These are phyloP conservation scores for Polypterus bichir DNA, from an alignment of 2,113 vertebrate genomes.

Conservation along the genomic window DNA sequence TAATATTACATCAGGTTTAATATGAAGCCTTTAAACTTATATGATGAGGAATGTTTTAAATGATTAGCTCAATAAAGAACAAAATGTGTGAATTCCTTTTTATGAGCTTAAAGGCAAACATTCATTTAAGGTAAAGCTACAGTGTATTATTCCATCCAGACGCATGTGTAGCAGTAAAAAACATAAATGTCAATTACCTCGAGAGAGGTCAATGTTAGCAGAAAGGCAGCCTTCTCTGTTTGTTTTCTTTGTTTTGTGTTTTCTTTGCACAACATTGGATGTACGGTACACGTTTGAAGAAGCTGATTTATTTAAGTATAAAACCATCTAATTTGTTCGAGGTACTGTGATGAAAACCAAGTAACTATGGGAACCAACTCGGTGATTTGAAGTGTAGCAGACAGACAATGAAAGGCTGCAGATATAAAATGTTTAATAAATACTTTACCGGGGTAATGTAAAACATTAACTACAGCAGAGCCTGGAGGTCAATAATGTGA, in stretches of 20 bases:
- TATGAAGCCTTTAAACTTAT: too few species aligned
- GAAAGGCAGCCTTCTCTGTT: too few species aligned
- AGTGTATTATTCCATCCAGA: too few species aligned
- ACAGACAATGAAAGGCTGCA: slow-evolving; percentile 2
- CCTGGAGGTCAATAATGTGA: slow-evolving; percentile 10
- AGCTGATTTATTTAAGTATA: slow-evolving; percentile 2
- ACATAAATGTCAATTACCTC: too few species aligned
- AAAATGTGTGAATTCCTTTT: too few species aligned
- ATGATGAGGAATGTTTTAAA: too few species aligned
- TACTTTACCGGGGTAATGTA: slow-evolving; percentile 10
- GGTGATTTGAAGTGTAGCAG: background rate
- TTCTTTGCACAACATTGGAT: background rate
- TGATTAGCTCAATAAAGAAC: too few species aligned
- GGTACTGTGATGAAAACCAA: slow-evolving; percentile 4
- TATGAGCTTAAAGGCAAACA: too few species aligned
- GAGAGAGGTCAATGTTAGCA: too few species aligned
- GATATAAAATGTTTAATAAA: slow-evolving; percentile 13
- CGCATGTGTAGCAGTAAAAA: too few species aligned
- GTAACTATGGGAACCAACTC: slow-evolving; percentile 8
- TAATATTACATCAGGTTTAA: too few species aligned
- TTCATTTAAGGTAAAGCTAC: too few species aligned
- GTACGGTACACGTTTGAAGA: background rate
- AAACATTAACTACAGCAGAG: slow-evolving; percentile 12
- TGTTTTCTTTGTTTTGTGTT: background rate
- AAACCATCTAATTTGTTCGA: background rate